phyloP scores from a whole-genome alignment of 2,113 vertebrate genomes.

The Cottus gobio region DNA sequence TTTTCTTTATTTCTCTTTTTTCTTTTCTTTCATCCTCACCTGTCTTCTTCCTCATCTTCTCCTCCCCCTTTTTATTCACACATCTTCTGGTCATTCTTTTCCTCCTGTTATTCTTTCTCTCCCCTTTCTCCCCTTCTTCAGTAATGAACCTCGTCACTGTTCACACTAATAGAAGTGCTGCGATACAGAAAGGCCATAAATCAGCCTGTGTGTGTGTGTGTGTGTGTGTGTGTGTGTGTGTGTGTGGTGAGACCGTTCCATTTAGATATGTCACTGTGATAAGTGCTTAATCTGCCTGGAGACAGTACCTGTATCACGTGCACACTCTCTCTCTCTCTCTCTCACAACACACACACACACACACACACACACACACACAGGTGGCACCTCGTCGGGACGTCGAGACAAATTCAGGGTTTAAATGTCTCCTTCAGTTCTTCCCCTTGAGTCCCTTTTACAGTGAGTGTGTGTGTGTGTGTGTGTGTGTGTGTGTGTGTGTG shows the following conservation, averaged over 20 bases:
- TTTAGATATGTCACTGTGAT: slow-evolving; percentile 57
- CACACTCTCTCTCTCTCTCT: background rate
- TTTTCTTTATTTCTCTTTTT: background rate
- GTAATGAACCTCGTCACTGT: slow-evolving; percentile 53
- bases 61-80: background rate
- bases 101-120: too few relatives aligned
- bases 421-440: background rate
- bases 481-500: slow-evolving; percentile 17
- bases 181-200: slow-evolving; percentile 52
- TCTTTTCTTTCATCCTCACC: background rate
- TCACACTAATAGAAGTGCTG: slow-evolving; percentile 41
- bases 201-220: slow-evolving; percentile 24
- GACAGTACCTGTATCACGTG: slow-evolving; percentile 64
- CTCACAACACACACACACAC: slow-evolving; percentile 17
- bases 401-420: slow-evolving; percentile 20
- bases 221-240: slow-evolving; percentile 29
- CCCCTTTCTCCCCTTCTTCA: background rate
- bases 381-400: slow-evolving; percentile 4
- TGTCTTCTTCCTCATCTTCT: background rate
- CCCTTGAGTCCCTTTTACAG: background rate
- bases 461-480: slow-evolving; percentile 14
- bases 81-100: background rate
- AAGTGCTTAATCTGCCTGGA: slow-evolving; percentile 72
- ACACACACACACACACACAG: background rate
- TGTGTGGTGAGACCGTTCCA: slow-evolving; percentile 35